These are phyloP conservation scores for Muricea muricata DNA, from an alignment of 92 coral and sea anemone genomes.

Conservation along the genomic window DNA sequence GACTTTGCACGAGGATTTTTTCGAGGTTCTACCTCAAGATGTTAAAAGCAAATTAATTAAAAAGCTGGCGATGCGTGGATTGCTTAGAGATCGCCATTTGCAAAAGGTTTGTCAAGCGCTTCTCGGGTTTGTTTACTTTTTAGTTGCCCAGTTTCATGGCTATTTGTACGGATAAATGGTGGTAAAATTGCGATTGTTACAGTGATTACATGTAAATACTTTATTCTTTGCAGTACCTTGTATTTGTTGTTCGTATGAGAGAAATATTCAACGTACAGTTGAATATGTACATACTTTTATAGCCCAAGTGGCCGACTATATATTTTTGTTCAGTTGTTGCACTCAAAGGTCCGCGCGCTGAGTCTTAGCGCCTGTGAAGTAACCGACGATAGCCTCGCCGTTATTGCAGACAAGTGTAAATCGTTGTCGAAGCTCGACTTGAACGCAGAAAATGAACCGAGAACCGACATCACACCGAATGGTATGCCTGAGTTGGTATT, in stretches of 20 bases:
- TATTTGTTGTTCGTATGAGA: too few species aligned
- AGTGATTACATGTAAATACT: too few species aligned
- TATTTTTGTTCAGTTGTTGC: slow-evolving; percentile 60
- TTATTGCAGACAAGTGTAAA: slow-evolving; percentile 56
- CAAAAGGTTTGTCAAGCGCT: slow-evolving; percentile 57
- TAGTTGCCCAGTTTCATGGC: neutral
- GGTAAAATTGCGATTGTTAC: too few species aligned
- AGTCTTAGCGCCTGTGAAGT: slow-evolving; percentile 79
- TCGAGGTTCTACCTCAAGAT: slow-evolving; percentile 75
- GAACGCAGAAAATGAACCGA: slow-evolving; percentile 81
- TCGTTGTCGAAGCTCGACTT: slow-evolving; percentile 80
- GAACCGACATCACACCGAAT: slow-evolving; percentile 77
- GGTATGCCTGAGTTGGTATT: too few species aligned
- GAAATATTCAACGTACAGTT: too few species aligned
- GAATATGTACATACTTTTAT: neutral
- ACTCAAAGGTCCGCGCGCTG: slow-evolving; percentile 70
- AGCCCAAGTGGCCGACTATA: too few species aligned
- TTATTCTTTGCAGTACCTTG: too few species aligned
- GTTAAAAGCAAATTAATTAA: slow-evolving; percentile 73
- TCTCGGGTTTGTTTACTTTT: neutral
- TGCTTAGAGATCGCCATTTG: slow-evolving; percentile 77
- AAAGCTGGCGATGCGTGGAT: slow-evolving; percentile 86
- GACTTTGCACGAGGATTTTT: slow-evolving; percentile 72
- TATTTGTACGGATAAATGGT: too few species aligned
- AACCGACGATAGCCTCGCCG: slow-evolving; percentile 73